phyloP scores from a whole-genome alignment of 2,888 invertebrate genomes.

The Hypolimnas misippus region DNA sequence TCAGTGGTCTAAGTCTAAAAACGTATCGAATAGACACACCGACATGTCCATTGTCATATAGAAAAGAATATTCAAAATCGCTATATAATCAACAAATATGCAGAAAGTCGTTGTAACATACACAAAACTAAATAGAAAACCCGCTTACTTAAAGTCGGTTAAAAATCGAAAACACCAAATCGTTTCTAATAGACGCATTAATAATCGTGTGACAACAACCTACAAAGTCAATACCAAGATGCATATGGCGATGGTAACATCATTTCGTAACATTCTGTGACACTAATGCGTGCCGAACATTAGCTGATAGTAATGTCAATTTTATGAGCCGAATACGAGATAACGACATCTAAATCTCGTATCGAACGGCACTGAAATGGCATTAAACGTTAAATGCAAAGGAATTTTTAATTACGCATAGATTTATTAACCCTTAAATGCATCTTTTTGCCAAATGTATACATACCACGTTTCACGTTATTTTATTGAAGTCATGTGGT shows the following conservation, averaged over 20 bases:
- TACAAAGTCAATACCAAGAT: conserved; percentile 42
- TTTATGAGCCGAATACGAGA: conserved; percentile 68
- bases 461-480: no score
- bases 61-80: no score
- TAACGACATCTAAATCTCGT: conserved; percentile 59
- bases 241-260: conserved; percentile 52
- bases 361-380: conserved; percentile 32
- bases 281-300: conserved; percentile 75
- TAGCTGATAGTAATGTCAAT: conserved; percentile 72
- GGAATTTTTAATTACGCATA: conserved; percentile 29
- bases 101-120: no score
- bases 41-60: no score
- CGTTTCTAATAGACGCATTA: background rate
- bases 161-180: background rate
- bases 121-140: no score
- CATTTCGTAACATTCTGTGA: conserved; percentile 73
- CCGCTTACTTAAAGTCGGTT: no score
- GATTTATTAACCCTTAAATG: background rate
- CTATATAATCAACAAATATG: no score
- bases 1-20: no score
- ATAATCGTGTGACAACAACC: conserved; percentile 30
- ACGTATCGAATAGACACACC: no score
- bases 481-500: no score
- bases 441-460: no score
- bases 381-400: conserved; percentile 34